A percentile compares a stretch with the other conserved stretches of the same genome.
These are phyloP conservation scores for Coluber constrictor DNA, from an alignment of 2,797 vertebrate genomes.

Conservation along the genomic window DNA sequence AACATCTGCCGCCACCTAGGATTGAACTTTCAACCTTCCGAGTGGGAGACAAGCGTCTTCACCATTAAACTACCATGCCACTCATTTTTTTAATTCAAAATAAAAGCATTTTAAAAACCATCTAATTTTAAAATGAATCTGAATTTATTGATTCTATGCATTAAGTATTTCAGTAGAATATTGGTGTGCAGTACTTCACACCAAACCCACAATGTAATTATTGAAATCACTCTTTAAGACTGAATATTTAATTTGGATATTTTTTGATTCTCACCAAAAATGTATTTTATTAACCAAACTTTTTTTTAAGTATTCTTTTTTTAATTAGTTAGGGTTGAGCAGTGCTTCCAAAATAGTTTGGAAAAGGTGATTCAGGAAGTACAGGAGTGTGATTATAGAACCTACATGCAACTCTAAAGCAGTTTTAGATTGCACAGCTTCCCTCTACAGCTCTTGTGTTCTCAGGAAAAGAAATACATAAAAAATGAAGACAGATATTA, in stretches of 20 bases:
- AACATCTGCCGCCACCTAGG: background rate
- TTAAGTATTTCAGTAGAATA: background rate
- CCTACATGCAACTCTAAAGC: background rate
- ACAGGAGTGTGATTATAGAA: background rate
- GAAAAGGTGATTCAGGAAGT: background rate
- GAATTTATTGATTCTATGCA: background rate
- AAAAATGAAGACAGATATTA: background rate
- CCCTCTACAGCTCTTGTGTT: background rate
- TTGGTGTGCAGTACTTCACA: background rate
- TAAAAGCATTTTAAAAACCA: background rate
- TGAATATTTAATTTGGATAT: background rate
- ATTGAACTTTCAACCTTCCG: background rate
- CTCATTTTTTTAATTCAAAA: constrained; percentile 22
- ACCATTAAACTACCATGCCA: background rate
- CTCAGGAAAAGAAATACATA: background rate
- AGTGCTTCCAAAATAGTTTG: background rate
- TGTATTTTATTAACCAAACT: background rate
- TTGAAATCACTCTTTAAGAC: background rate
- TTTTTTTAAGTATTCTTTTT: background rate
- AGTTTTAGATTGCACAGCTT: background rate
- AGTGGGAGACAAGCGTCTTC: background rate
- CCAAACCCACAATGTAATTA: background rate
- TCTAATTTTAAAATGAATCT: background rate
- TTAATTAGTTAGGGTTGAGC: background rate
- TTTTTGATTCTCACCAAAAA: background rate